A percentile compares a stretch with the other conserved stretches of the same genome.
Conservation (phyloP, 37 sponge, comb jelly and placozoan species). For the Hexactinellida sp. region DNA sequence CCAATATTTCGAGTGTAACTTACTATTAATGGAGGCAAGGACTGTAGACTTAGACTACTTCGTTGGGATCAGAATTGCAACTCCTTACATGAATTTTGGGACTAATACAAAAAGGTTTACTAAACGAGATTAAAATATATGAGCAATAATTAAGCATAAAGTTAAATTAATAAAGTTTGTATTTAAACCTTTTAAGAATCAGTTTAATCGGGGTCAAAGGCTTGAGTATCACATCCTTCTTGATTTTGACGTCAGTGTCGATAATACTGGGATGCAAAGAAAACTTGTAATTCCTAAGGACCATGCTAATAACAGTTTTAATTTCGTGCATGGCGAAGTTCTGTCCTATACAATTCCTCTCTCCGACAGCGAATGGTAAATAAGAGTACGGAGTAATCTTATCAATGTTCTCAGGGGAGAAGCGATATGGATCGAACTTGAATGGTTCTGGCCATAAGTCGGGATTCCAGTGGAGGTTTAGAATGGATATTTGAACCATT, state of each 20-base stretch:
- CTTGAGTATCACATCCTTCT: background rate
- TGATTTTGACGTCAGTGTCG: background rate
- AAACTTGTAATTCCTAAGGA: background rate
- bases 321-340: background rate
- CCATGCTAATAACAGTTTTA: background rate
- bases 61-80: too few relatives aligned
- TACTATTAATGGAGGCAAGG: too few relatives aligned
- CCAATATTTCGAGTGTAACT: too few relatives aligned
- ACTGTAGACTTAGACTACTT: too few relatives aligned
- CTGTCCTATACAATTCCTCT: conserved; percentile 13
- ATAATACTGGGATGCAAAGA: background rate
- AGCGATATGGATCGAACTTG: conserved; percentile 20
- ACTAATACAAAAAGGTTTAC: too few relatives aligned
- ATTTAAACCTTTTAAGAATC: too few relatives aligned
- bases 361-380: conserved; percentile 17
- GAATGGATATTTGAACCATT: background rate
- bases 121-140: too few relatives aligned
- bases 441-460: conserved; percentile 17
- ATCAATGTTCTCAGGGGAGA: background rate
- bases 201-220: background rate
- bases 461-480: background rate
- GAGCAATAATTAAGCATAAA: too few relatives aligned
- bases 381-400: background rate
- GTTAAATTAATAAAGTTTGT: too few relatives aligned
- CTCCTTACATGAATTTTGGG: too few relatives aligned